Percentiles rank a stretch among this genome's conserved stretches.
phyloP scores from a whole-genome alignment of 2,113 vertebrate genomes.

The Mola mola region DNA sequence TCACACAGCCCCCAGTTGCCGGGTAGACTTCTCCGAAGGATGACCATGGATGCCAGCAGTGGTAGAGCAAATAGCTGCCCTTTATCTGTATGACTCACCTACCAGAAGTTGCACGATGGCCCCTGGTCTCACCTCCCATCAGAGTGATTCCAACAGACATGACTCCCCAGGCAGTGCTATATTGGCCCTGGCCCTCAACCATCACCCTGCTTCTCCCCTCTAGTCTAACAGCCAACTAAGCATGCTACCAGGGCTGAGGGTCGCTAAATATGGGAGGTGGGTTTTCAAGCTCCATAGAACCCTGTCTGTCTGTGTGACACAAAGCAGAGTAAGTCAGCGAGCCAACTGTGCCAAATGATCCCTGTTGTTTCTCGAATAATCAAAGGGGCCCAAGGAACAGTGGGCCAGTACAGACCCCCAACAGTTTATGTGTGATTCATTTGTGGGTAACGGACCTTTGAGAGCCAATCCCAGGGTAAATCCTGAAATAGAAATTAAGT shows the following conservation, averaged over 20 bases:
- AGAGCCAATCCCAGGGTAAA: too few relatives aligned
- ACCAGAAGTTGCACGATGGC: slow-evolving; percentile 32
- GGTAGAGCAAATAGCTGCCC: slow-evolving; percentile 46
- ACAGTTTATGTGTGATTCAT: slow-evolving; percentile 35
- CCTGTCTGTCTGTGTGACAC: slow-evolving; percentile 24
- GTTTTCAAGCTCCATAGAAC: slow-evolving; percentile 17
- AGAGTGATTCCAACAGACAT: slow-evolving; percentile 67
- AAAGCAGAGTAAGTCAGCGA: slow-evolving; percentile 6
- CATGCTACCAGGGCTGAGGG: slow-evolving; percentile 40
- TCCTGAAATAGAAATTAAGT: too few relatives aligned
- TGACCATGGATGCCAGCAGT: slow-evolving; percentile 44
- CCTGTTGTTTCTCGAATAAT: slow-evolving; percentile 8
- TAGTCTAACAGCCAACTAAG: slow-evolving; percentile 13
- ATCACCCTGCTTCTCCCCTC: slow-evolving; percentile 17
- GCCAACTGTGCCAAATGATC: not conserved
- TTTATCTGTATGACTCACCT: slow-evolving; percentile 64
- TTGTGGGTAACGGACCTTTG: slow-evolving; percentile 24
- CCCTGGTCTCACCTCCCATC: slow-evolving; percentile 52
- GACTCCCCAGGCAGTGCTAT: slow-evolving; percentile 47
- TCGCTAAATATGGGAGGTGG: slow-evolving; percentile 33
- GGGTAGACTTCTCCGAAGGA: slow-evolving; percentile 44
- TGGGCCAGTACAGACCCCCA: slow-evolving; percentile 12
- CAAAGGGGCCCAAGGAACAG: not conserved
- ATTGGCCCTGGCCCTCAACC: slow-evolving; percentile 31
- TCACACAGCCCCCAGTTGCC: slow-evolving; percentile 40